Conservation (phyloP, 2,113 vertebrate genomes). For the Condylura cristata region DNA sequence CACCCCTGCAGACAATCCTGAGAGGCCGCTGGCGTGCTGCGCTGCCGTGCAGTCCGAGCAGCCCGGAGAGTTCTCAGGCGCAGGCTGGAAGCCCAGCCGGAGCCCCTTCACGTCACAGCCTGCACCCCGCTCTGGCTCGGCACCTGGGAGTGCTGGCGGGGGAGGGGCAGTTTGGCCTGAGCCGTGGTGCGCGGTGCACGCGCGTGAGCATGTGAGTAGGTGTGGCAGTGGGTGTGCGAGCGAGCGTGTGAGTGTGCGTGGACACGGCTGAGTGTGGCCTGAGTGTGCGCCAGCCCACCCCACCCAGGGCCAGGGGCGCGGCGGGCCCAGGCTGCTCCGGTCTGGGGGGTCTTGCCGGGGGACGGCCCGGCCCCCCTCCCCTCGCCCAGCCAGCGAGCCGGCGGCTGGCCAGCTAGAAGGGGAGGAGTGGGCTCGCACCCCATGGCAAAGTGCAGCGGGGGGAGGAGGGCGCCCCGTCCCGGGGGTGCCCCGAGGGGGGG, state of each 20-base stretch:
- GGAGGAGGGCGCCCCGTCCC: too few relatives aligned
- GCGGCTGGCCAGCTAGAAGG: too few relatives aligned
- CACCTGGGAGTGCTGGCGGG: background rate
- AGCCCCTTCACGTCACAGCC: background rate
- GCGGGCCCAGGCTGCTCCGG: background rate
- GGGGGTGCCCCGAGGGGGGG: accelerated
- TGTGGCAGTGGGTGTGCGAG: too few relatives aligned
- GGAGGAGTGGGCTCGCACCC: background rate
- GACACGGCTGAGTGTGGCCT: background rate
- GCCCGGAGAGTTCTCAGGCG: background rate
- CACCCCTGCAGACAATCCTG: accelerated
- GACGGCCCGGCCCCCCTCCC: too few relatives aligned
- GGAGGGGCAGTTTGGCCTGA: background rate
- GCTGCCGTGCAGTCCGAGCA: background rate
- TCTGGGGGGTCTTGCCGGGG: background rate
- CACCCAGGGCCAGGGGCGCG: background rate
- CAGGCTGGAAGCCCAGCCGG: background rate
- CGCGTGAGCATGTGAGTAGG: background rate
- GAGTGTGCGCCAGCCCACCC: background rate
- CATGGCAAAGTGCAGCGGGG: background rate
- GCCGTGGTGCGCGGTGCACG: background rate
- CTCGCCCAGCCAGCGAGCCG: too few relatives aligned
- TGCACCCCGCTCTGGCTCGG: background rate
- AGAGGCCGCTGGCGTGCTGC: too few relatives aligned
- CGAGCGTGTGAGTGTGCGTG: background rate